A percentile compares a stretch with the other conserved stretches of the same genome.
phyloP scores from a whole-genome alignment of 2,888 invertebrate genomes.

The Drosophila siamana region DNA sequence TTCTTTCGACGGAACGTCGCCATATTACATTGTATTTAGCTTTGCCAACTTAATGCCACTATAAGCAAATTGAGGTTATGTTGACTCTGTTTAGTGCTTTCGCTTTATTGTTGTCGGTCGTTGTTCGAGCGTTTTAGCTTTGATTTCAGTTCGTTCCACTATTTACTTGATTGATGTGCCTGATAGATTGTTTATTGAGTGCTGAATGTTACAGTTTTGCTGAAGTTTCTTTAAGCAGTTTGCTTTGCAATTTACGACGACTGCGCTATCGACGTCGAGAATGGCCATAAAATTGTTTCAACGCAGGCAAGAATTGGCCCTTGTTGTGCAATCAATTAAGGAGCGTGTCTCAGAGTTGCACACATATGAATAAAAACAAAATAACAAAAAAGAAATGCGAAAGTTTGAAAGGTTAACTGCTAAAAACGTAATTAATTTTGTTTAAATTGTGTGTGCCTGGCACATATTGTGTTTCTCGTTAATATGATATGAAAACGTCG shows the following conservation, averaged over 20 bases:
- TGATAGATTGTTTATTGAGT: constrained; percentile 63
- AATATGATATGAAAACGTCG: constrained; percentile 3
- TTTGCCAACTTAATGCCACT: constrained; percentile 44
- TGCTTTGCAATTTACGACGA: constrained; percentile 19
- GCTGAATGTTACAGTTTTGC: constrained; percentile 42
- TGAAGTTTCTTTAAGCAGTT: constrained; percentile 25
- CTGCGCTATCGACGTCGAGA: constrained; percentile 10
- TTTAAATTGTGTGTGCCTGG: not conserved
- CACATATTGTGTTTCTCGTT: not conserved
- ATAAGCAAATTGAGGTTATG: constrained; percentile 72
- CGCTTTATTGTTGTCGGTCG: constrained; percentile 40
- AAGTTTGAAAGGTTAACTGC: no score
- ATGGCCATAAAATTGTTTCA: constrained; percentile 1
- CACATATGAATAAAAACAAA: no score
- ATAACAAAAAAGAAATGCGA: no score
- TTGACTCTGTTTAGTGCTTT: constrained; percentile 69
- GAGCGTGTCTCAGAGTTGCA: not conserved
- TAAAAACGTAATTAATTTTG: not conserved
- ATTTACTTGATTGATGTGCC: constrained; percentile 62
- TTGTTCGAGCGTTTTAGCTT: constrained; percentile 23
- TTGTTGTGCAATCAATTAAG: not conserved
- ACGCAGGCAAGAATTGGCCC: not conserved
- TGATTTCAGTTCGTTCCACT: constrained; percentile 36
- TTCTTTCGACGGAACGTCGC: constrained; percentile 16
- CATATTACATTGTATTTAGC: constrained; percentile 53